A percentile compares a stretch with the other conserved stretches of the same genome.
These are phyloP conservation scores for Echinometra lucunter DNA, from an alignment of 53 echinoderm and acorn worm genomes.

Conservation along the genomic window DNA sequence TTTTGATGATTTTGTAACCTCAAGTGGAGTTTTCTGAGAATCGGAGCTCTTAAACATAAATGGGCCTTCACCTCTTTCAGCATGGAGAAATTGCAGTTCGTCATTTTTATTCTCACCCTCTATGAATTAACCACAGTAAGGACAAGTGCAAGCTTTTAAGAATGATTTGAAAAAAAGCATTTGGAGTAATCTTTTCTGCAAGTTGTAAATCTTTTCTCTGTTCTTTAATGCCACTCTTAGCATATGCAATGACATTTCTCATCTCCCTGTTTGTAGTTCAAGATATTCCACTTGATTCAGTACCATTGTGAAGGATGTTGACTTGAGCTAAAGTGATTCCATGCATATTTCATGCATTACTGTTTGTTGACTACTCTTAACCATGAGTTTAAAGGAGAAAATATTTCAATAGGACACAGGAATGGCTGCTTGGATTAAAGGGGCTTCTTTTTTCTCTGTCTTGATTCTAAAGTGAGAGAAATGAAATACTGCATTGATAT, in stretches of 20 bases:
- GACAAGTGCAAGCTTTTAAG: too few species aligned
- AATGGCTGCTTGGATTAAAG: neutral
- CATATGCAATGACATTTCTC: neutral
- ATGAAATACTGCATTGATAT: neutral
- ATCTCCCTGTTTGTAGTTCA: neutral
- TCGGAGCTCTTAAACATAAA: too few species aligned
- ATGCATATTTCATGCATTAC: neutral
- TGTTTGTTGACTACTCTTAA: neutral
- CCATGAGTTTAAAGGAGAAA: neutral
- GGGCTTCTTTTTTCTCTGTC: neutral
- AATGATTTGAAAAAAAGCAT: too few species aligned
- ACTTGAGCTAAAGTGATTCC: neutral
- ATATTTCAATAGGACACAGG: neutral
- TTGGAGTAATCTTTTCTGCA: too few species aligned
- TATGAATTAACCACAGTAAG: too few species aligned
- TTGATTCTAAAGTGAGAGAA: neutral
- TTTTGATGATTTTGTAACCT: too few species aligned
- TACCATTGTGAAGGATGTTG: neutral
- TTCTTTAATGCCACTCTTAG: neutral
- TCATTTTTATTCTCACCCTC: too few species aligned
- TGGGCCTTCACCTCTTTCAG: too few species aligned
- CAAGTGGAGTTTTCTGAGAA: too few species aligned
- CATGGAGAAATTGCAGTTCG: too few species aligned
- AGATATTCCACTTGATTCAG: neutral
- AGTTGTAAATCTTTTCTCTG: neutral